These are phyloP conservation scores for Ondatra zibethicus DNA, from an alignment of 2,113 vertebrate species.

Conservation along the genomic window DNA sequence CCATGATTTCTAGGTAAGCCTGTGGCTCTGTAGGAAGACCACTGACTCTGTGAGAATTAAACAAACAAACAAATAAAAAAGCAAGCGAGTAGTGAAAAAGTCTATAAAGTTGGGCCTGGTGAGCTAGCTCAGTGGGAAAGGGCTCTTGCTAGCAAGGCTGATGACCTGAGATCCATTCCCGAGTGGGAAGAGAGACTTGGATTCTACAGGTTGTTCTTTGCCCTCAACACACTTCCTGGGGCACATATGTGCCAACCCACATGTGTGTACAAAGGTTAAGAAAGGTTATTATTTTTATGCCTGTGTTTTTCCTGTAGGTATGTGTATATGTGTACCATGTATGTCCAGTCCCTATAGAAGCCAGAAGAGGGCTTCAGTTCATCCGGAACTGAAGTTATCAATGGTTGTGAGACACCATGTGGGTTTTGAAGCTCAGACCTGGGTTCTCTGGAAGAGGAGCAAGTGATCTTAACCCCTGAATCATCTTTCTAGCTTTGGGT, in stretches of 20 bases:
- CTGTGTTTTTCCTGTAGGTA: background rate
- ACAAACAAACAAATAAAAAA: background rate
- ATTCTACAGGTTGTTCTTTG: background rate
- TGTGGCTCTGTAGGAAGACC: background rate
- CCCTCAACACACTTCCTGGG: background rate
- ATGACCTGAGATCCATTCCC: background rate
- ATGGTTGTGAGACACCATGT: background rate
- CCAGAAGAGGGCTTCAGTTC: background rate
- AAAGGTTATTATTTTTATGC: background rate
- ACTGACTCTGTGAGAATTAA: background rate
- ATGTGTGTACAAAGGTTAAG: background rate
- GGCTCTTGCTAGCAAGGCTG: background rate
- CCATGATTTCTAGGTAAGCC: background rate
- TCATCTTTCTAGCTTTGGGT: background rate
- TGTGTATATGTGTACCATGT: background rate
- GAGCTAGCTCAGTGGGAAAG: background rate
- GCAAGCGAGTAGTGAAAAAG: background rate
- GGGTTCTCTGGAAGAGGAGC: background rate
- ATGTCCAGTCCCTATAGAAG: background rate
- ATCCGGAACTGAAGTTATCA: background rate
- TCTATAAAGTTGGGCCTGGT: background rate
- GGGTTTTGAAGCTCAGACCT: background rate
- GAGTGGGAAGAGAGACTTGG: background rate
- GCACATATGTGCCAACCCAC: background rate
- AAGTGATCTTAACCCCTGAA: background rate